phyloP scores from a whole-genome alignment of 2,888 invertebrate species.

The Lamellibrachia columna region DNA sequence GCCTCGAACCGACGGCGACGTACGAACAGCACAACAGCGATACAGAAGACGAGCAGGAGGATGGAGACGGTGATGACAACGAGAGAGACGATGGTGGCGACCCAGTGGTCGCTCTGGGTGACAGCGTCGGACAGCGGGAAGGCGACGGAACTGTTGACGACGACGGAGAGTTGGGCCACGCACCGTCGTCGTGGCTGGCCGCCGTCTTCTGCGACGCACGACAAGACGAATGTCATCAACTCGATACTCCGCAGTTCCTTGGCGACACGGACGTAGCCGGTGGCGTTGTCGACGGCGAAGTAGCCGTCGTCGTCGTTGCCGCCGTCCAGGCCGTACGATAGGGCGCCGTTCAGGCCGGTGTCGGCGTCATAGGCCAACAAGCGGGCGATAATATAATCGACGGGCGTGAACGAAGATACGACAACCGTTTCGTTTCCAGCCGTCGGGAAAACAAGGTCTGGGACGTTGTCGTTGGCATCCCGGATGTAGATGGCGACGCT shows the following conservation, averaged over 20 bases:
- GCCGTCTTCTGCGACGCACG: conserved; percentile 13
- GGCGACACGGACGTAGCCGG: conserved; percentile 1
- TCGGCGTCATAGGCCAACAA: conserved; percentile 14
- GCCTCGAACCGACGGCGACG: background rate
- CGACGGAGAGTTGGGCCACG: background rate
- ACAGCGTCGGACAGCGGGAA: background rate
- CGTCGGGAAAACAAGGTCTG: background rate
- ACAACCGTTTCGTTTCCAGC: conserved; percentile 7
- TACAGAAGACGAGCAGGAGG: background rate
- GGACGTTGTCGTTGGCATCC: conserved; percentile 22
- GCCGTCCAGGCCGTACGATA: background rate
- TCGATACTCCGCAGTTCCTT: background rate
- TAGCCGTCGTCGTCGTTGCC: background rate
- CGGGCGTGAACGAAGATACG: background rate
- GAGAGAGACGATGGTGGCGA: background rate
- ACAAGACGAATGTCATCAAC: background rate
- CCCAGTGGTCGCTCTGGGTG: background rate
- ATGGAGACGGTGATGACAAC: background rate
- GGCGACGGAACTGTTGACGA: background rate
- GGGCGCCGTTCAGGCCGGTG: background rate
- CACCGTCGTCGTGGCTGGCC: conserved; percentile 10
- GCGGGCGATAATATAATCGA: background rate
- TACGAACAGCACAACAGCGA: background rate
- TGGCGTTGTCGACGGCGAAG: background rate
- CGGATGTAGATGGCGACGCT: conserved; percentile 6